phyloP scores from a whole-genome alignment of 2,113 vertebrate species.

The human region DNA sequence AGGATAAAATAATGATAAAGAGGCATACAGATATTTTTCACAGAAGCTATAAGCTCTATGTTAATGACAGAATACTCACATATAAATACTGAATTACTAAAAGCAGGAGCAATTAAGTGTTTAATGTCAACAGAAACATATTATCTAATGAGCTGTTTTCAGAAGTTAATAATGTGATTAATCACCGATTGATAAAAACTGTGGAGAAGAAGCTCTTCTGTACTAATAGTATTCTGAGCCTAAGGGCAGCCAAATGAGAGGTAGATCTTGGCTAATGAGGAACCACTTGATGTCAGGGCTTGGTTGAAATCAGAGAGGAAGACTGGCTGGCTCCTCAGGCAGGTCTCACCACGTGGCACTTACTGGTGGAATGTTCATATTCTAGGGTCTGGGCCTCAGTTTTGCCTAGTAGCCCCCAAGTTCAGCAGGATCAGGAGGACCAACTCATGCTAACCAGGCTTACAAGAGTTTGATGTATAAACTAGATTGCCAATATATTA shows the following conservation, averaged over 20 bases:
- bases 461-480: not conserved
- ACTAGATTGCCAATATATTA: not conserved
- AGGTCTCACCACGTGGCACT: not conserved
- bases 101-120: slow-evolving; percentile 64
- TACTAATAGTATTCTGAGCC: not conserved
- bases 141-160: slow-evolving; percentile 70
- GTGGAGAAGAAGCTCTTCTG: not conserved
- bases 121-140: slow-evolving; percentile 68
- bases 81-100: slow-evolving; percentile 65
- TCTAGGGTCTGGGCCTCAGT: not conserved
- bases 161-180: slow-evolving; percentile 73
- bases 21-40: not conserved
- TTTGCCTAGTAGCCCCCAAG: not conserved
- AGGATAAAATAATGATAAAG: slow-evolving; percentile 4
- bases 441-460: not conserved
- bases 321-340: not conserved
- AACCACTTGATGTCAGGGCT: not conserved
- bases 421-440: not conserved
- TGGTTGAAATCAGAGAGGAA: not conserved
- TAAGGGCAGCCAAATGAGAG: not conserved
- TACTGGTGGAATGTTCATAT: not conserved
- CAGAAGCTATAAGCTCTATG: slow-evolving; percentile 44
- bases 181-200: slow-evolving; percentile 53
- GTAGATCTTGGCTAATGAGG: not conserved
- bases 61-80: slow-evolving; percentile 52